A percentile compares a stretch with the other conserved stretches of the same genome.
Conservation (phyloP, 2,888 invertebrate species). For the Caenorhabditis sinica region DNA sequence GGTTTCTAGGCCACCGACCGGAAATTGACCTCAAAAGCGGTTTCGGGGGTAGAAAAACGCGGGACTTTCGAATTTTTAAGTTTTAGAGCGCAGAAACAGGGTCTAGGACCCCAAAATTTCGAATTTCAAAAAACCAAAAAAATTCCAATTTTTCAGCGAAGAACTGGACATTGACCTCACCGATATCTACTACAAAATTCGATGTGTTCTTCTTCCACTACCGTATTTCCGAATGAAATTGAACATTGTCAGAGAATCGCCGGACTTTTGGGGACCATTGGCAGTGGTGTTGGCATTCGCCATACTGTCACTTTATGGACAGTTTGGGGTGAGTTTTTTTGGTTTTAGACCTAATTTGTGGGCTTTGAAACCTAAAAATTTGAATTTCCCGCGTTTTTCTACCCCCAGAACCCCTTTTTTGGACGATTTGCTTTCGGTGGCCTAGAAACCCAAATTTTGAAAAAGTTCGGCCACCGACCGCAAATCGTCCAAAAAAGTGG, state of each 20-base stretch:
- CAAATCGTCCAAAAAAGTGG: background rate
- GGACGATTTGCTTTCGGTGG: background rate
- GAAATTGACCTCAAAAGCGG: background rate
- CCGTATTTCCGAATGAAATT: constrained; percentile 85
- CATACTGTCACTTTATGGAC: constrained; percentile 85
- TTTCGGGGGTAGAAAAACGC: background rate
- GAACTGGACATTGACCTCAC: constrained; percentile 85
- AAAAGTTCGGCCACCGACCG: background rate
- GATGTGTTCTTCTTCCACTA: constrained; percentile 85
- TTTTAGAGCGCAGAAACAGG: background rate
- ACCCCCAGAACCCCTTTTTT: background rate
- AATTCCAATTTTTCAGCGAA: constrained; percentile 85
- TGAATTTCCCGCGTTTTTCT: background rate
- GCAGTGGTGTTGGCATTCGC: constrained; percentile 85
- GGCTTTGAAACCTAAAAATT: background rate
- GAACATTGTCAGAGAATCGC: constrained; percentile 85
- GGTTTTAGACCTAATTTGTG: background rate
- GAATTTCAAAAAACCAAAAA: too few relatives aligned
- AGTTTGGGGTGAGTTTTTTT: constrained; percentile 84
- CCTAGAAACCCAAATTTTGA: background rate
- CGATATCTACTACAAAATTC: constrained; percentile 85
- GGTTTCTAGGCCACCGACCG: background rate
- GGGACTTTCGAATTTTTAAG: background rate
- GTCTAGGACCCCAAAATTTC: background rate
- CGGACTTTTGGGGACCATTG: constrained; percentile 86